These are phyloP conservation scores for Aselliscus stoliczkanus DNA, from an alignment of 2,797 vertebrate species.

Conservation along the genomic window DNA sequence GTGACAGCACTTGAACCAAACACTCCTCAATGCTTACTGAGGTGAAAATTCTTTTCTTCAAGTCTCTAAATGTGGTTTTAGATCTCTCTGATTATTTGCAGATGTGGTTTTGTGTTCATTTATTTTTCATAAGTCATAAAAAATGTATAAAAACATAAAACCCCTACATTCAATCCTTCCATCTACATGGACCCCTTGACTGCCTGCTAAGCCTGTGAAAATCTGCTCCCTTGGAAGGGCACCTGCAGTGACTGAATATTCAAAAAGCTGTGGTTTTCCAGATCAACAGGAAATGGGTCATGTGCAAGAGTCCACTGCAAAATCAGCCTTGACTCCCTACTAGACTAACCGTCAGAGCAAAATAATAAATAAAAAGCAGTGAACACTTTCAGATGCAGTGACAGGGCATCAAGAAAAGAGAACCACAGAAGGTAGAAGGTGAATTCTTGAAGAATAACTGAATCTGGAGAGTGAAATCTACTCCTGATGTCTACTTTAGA, in stretches of 20 bases:
- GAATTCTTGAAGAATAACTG: neutral
- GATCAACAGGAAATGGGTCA: neutral
- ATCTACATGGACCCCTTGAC: conserved; percentile 25
- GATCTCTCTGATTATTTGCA: conserved; percentile 52
- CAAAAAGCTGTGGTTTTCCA: neutral
- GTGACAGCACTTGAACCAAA: conserved; percentile 46
- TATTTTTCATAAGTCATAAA: conserved; percentile 70
- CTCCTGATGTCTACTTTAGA: neutral
- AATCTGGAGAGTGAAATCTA: neutral
- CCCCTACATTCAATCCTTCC: conserved; percentile 29
- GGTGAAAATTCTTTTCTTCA: conserved; percentile 46
- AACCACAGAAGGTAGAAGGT: neutral
- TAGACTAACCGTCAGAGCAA: neutral
- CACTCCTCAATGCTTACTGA: neutral
- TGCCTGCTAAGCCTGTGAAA: neutral
- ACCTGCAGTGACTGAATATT: neutral
- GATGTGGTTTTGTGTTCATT: conserved; percentile 59
- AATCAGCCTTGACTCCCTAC: neutral
- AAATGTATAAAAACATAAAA: conserved; percentile 57
- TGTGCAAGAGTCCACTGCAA: neutral
- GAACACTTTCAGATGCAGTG: neutral
- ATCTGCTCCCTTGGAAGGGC: neutral
- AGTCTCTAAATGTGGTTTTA: conserved; percentile 21
- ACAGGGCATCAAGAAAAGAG: neutral
- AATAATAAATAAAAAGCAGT: neutral